Evolutionary conservation across 1,140 invertebrate genomes (phyloP).

Genomic region (Saccostrea echinata): DNA sequence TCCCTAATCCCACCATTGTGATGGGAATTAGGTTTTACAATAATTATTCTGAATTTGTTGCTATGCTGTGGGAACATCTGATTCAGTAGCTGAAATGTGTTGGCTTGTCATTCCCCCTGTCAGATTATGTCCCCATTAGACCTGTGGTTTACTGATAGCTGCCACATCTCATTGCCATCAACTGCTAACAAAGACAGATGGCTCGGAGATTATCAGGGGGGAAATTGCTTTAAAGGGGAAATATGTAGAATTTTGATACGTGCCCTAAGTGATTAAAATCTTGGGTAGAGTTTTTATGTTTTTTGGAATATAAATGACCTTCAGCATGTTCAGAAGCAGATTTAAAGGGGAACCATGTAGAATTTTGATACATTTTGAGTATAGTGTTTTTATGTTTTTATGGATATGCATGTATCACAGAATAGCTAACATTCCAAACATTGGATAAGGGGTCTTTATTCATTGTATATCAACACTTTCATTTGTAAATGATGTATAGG

Average conservation of each 20-base stretch:
- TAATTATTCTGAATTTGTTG: neutral
- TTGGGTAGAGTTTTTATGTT: neutral
- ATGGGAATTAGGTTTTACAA: neutral
- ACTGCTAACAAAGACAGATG: neutral
- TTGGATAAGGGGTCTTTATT: neutral
- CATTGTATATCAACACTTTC: too few species aligned
- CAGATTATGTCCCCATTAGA: neutral
- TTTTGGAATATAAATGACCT: neutral
- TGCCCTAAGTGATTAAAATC: neutral
- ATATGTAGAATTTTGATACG: neutral
- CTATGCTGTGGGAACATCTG: slow-evolving; percentile 25
- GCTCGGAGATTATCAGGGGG: neutral
- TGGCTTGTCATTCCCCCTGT: neutral
- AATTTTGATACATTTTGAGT: too few species aligned
- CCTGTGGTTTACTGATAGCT: neutral
- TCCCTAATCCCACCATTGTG: too few species aligned
- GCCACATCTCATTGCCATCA: neutral
- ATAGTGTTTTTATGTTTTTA: too few species aligned
- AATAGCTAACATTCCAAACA: neutral
- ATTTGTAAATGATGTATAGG: neutral
- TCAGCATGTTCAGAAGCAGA: too few species aligned
- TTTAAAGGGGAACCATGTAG: too few species aligned
- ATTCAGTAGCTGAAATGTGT: slow-evolving; percentile 10
- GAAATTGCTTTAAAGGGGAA: neutral
- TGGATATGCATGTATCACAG: too few species aligned